phyloP scores from a whole-genome alignment of 2,888 invertebrate genomes.

The Acanthosoma haemorrhoidale region DNA sequence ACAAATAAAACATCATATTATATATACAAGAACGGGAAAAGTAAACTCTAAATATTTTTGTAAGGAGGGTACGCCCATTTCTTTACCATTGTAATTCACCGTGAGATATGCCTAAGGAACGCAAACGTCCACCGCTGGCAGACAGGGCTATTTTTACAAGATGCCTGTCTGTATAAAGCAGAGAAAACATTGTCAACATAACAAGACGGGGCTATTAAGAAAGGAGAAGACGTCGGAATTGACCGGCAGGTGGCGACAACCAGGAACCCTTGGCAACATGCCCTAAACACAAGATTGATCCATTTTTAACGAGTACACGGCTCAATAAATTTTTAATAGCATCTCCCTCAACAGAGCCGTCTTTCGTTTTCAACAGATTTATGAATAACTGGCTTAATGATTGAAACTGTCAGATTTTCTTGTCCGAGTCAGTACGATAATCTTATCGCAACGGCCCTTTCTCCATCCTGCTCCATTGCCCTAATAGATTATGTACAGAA shows the following conservation, averaged over 20 bases:
- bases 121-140: too few species aligned
- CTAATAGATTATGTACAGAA: too few species aligned
- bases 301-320: constrained; percentile 7
- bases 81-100: too few species aligned
- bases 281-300: constrained; percentile 7
- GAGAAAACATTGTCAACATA: neutral
- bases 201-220: neutral
- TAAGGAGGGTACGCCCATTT: too few species aligned
- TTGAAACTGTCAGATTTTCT: neutral
- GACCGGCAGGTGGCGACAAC: neutral
- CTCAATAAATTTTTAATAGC: constrained; percentile 6
- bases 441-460: too few species aligned
- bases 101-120: too few species aligned
- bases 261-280: neutral
- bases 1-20: too few species aligned
- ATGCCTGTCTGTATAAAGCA: neutral
- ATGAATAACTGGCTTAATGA: neutral
- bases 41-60: too few species aligned
- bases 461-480: too few species aligned
- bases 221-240: neutral
- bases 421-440: neutral
- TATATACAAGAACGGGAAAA: too few species aligned
- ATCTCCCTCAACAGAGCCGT: neutral
- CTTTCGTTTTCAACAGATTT: neutral
- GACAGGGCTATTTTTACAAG: too few species aligned